Evolutionary conservation across 2,113 vertebrate genomes (phyloP).

Genomic region (Pterocles burchelli): DNA sequence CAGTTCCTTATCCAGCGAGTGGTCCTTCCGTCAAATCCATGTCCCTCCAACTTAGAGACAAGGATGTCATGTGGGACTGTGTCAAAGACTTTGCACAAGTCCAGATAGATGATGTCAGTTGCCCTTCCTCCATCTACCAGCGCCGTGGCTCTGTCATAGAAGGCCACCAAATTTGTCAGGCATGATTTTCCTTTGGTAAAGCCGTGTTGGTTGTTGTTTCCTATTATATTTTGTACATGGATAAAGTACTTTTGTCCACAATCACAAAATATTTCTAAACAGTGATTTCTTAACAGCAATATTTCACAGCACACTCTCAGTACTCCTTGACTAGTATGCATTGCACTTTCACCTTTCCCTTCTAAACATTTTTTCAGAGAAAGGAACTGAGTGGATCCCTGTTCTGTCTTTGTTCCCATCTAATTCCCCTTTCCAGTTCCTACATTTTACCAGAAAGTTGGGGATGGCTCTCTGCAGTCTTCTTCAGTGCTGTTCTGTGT

Average conservation of each 20-base stretch:
- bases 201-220: too few relatives aligned
- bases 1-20: too few relatives aligned
- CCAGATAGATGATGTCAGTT: too few relatives aligned
- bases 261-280: neutral
- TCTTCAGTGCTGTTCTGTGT: neutral
- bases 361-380: neutral
- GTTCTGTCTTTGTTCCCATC: neutral
- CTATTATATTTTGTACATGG: neutral
- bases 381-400: neutral
- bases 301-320: neutral
- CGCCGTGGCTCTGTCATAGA: too few relatives aligned
- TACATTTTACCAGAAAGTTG: neutral
- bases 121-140: too few relatives aligned
- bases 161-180: too few relatives aligned
- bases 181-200: too few relatives aligned
- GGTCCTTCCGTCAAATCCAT: too few relatives aligned
- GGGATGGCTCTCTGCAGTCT: neutral
- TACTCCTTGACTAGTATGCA: neutral
- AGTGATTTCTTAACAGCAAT: neutral
- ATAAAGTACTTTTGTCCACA: neutral
- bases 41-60: too few relatives aligned
- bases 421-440: neutral
- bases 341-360: neutral
- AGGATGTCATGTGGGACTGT: too few relatives aligned
- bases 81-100: too few relatives aligned